A percentile compares a stretch with the other conserved stretches of the same genome.
These are phyloP conservation scores for Elephantulus edwardii DNA, from an alignment of 2,113 vertebrate genomes.

Conservation along the genomic window DNA sequence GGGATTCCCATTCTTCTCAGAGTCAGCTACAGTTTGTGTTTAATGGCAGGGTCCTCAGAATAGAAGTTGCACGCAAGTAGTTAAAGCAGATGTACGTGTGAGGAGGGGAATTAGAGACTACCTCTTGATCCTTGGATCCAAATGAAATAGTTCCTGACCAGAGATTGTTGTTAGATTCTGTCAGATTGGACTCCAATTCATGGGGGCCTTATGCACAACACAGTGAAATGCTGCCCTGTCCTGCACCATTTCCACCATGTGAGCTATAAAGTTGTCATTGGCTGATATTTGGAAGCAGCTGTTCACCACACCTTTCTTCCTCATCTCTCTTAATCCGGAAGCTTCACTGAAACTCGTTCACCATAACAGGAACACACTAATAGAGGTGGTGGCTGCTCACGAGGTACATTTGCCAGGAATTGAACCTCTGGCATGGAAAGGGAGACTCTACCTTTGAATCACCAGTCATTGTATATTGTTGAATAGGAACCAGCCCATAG, in stretches of 20 bases:
- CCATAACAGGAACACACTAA: not conserved
- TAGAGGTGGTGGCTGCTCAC: not conserved
- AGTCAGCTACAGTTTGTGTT: too few relatives aligned
- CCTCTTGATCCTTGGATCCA: not conserved
- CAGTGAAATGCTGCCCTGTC: not conserved
- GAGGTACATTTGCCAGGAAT: not conserved
- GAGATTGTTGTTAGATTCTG: not conserved
- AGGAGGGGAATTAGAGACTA: not conserved
- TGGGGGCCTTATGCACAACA: not conserved
- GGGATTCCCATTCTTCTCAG: too few relatives aligned
- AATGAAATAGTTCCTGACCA: not conserved
- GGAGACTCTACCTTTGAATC: too few relatives aligned
- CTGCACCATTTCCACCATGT: not conserved
- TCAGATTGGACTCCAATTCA: not conserved
- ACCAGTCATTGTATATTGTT: too few relatives aligned
- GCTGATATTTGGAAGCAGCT: not conserved
- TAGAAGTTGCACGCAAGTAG: constrained; percentile 55
- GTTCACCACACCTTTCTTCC: not conserved
- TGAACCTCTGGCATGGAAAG: too few relatives aligned
- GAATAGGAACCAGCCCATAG: not conserved
- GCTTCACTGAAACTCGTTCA: not conserved
- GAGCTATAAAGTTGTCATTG: not conserved
- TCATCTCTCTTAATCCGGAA: not conserved
- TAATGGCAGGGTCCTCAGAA: constrained; percentile 64
- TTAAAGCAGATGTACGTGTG: constrained; percentile 63